Evolutionary conservation across 2,113 vertebrate species (phyloP).

Genomic region (Emydura subglobosa): DNA sequence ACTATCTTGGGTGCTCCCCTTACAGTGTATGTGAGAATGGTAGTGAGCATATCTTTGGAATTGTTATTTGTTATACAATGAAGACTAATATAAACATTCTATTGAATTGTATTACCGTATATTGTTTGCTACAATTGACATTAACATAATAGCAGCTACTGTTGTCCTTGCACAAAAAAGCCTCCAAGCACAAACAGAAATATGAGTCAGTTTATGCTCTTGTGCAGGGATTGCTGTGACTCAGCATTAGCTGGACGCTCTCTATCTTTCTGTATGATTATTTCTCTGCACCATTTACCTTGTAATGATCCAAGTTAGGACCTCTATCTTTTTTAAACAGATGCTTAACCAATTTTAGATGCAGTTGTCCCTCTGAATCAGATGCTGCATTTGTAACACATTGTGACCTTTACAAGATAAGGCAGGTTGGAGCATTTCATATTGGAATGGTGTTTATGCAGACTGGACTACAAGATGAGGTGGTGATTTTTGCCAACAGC

Average conservation of each 20-base stretch:
- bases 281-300: constrained; percentile 61
- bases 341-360: rapidly evolving
- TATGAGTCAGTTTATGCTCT: constrained; percentile 44
- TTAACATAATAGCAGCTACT: not conserved
- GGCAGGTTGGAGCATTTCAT: not conserved
- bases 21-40: too few species aligned
- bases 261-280: not conserved
- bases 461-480: not conserved
- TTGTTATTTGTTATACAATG: rapidly evolving
- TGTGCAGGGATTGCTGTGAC: constrained; percentile 30
- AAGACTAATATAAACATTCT: rapidly evolving
- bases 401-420: not conserved
- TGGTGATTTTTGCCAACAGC: not conserved
- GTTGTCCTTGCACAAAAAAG: not conserved
- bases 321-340: rapidly evolving
- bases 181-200: not conserved
- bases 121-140: not conserved
- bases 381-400: not conserved
- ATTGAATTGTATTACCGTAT: not conserved
- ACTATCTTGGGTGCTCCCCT: rapidly evolving
- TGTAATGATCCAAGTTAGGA: rapidly evolving
- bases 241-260: not conserved
- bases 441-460: not conserved
- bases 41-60: not conserved
- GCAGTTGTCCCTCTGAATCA: not conserved